These are phyloP conservation scores for Panthera uncia DNA, from an alignment of 2,113 vertebrate species.

Conservation along the genomic window DNA sequence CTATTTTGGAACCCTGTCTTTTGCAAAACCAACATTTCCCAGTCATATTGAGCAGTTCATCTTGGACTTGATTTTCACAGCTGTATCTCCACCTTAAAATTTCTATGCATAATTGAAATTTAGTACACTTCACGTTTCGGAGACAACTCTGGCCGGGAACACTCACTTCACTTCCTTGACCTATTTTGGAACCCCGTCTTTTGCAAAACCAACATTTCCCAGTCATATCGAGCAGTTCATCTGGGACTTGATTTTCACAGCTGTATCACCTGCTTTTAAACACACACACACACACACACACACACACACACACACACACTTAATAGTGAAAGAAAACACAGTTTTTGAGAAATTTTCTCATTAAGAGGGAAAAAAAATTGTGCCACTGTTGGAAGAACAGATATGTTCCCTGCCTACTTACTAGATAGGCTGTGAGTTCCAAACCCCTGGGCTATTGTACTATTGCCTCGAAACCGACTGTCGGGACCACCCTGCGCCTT, in stretches of 20 bases:
- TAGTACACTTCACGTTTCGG: neutral
- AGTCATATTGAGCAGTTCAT: too few species aligned
- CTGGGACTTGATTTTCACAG: neutral
- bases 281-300: too few species aligned
- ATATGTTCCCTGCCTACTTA: neutral
- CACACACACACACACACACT: too few species aligned
- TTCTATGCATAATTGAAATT: neutral
- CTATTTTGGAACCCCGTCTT: neutral
- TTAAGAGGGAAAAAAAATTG: neutral
- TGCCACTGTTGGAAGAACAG: neutral
- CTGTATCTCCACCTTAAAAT: neutral
- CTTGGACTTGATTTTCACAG: too few species aligned
- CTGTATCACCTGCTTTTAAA: neutral
- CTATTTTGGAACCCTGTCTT: neutral
- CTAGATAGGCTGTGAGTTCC: neutral
- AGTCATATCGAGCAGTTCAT: neutral
- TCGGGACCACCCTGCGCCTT: neutral
- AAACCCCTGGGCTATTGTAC: neutral
- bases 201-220: neutral
- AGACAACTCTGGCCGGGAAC: neutral
- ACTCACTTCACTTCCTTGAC: neutral
- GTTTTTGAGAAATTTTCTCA: neutral
- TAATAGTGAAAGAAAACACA: neutral
- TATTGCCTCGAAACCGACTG: neutral
- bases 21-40: neutral